These are phyloP conservation scores for Syngnathus acus DNA, from an alignment of 2,797 vertebrate genomes.

Conservation along the genomic window DNA sequence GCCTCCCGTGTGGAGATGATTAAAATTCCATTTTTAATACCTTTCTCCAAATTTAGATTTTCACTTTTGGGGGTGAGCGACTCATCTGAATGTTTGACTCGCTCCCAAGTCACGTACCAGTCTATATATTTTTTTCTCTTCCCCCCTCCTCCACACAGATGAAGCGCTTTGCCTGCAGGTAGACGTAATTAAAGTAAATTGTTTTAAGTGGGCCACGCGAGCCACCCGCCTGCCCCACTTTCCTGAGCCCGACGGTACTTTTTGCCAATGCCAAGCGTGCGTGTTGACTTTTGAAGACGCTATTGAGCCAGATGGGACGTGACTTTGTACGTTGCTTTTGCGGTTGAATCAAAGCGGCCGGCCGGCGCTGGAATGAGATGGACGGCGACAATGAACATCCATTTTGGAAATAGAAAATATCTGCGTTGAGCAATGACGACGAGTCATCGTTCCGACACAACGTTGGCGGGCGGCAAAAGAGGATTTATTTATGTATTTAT, in stretches of 20 bases:
- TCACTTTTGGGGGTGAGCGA: neutral
- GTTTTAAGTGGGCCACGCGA: neutral
- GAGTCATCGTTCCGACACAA: neutral
- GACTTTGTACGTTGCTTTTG: neutral
- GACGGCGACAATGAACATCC: neutral
- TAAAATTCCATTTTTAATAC: conserved; percentile 2
- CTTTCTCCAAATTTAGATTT: conserved; percentile 4
- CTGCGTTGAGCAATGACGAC: neutral
- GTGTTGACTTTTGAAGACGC: neutral
- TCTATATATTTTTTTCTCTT: neutral
- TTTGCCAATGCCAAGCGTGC: no score
- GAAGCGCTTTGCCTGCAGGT: neutral
- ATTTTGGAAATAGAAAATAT: neutral
- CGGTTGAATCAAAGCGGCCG: neutral
- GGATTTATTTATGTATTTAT: neutral
- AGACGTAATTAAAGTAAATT: neutral
- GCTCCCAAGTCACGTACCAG: neutral
- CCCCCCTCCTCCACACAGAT: neutral
- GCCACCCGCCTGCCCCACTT: conserved; percentile 1
- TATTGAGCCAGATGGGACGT: neutral
- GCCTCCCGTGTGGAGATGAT: neutral
- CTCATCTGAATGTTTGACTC: neutral
- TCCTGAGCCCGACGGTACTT: neutral
- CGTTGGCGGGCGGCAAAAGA: neutral
- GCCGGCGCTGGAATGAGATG: neutral